These are phyloP conservation scores for Nettapus auritus DNA, from an alignment of 2,113 vertebrate species.

Conservation along the genomic window DNA sequence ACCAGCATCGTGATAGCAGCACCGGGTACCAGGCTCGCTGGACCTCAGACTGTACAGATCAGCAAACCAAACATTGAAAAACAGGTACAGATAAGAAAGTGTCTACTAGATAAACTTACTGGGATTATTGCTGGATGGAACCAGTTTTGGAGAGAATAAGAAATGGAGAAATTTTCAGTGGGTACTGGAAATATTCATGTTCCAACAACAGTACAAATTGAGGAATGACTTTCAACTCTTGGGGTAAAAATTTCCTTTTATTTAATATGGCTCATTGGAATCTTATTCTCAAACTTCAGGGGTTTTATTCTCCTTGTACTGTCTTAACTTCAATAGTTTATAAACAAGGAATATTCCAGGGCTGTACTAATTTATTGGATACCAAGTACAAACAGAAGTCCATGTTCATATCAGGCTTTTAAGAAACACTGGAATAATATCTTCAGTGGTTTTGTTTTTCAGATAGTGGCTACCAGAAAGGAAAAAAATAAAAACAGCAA, in stretches of 20 bases:
- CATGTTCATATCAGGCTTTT: background rate
- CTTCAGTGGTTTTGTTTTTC: slow-evolving; percentile 23
- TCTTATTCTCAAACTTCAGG: slow-evolving; percentile 14
- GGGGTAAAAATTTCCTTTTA: slow-evolving; percentile 21
- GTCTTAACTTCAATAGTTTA: slow-evolving; percentile 8
- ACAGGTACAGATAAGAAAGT: slow-evolving; percentile 82
- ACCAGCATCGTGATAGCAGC: slow-evolving; percentile 96
- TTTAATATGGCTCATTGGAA: background rate
- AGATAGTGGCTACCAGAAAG: background rate
- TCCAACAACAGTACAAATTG: background rate
- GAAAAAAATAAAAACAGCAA: slow-evolving; percentile 22
- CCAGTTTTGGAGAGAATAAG: background rate
- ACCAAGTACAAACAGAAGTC: slow-evolving; percentile 9
- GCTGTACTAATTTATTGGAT: background rate
- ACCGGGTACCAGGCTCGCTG: slow-evolving; percentile 82
- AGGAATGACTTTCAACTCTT: background rate
- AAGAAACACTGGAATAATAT: slow-evolving; percentile 8
- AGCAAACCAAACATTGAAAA: slow-evolving; percentile 91
- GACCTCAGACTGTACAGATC: slow-evolving; percentile 92
- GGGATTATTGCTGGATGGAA: background rate
- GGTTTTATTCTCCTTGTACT: slow-evolving; percentile 64
- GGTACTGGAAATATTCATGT: background rate
- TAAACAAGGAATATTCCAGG: background rate
- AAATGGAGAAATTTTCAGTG: background rate
- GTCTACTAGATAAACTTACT: background rate